phyloP scores from a whole-genome alignment of 2,797 vertebrate species.

The Macropodus opercularis region DNA sequence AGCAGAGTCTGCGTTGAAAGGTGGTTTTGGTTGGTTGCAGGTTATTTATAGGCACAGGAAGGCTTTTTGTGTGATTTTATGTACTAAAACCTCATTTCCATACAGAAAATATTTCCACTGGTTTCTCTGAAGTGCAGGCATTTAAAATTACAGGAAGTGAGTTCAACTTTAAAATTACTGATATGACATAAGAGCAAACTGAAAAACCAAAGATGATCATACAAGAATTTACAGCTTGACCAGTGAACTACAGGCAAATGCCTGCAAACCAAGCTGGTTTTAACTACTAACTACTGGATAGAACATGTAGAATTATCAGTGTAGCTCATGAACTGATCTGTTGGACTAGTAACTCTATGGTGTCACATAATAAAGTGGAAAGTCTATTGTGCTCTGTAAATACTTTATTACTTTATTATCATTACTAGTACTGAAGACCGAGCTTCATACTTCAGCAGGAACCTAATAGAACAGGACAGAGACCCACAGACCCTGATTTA shows the following conservation, averaged over 20 bases:
- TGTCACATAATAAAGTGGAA: neutral
- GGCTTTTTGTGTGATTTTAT: conserved; percentile 26
- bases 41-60: conserved; percentile 30
- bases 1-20: neutral
- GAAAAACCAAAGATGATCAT: too few species aligned
- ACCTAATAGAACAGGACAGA: neutral
- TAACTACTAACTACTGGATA: neutral
- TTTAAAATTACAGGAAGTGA: conserved; percentile 48
- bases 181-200: too few species aligned
- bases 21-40: neutral
- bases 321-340: neutral
- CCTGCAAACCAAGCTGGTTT: neutral
- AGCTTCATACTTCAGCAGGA: too few species aligned
- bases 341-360: neutral
- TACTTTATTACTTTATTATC: too few species aligned
- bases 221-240: too few species aligned
- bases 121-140: conserved; percentile 10
- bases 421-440: too few species aligned
- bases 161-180: too few species aligned
- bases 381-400: too few species aligned
- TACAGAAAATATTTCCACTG: conserved; percentile 24
- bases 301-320: neutral
- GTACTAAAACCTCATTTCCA: conserved; percentile 27
- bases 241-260: neutral
- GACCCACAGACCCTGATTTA: neutral